phyloP scores from a whole-genome alignment of 2,888 invertebrate species.

The Torymus tubicola region DNA sequence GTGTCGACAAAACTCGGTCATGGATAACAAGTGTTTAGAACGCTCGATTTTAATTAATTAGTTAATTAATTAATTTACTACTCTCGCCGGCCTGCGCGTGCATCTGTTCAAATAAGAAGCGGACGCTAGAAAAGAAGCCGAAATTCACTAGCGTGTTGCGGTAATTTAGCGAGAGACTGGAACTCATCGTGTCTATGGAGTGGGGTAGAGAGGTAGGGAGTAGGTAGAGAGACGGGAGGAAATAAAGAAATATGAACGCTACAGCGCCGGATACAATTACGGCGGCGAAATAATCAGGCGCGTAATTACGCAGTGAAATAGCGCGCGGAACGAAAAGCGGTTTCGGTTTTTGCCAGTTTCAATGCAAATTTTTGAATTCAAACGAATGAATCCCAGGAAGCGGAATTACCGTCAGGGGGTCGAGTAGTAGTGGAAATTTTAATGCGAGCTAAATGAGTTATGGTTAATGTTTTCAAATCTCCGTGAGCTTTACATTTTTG shows the following conservation, averaged over 20 bases:
- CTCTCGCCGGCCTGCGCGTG: background rate
- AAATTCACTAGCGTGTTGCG: constrained; percentile 32
- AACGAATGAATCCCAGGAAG: no score
- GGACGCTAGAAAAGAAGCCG: constrained; percentile 23
- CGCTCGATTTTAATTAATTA: constrained; percentile 55
- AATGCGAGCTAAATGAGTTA: no score
- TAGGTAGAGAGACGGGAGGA: background rate
- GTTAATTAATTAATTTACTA: constrained; percentile 53
- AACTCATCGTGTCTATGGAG: background rate
- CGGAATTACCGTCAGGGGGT: no score
- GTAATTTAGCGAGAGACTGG: constrained; percentile 32
- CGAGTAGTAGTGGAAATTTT: no score
- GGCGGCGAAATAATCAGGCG: background rate
- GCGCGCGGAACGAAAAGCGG: no score
- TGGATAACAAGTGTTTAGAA: constrained; percentile 53
- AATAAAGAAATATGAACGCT: constrained; percentile 18
- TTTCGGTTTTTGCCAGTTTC: no score
- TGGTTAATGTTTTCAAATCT: no score
- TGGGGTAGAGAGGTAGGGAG: background rate
- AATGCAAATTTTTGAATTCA: background rate
- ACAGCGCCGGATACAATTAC: constrained; percentile 13
- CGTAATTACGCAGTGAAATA: background rate
- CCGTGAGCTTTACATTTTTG: no score
- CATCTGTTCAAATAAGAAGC: constrained; percentile 38
- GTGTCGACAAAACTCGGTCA: constrained; percentile 16